These are phyloP conservation scores for Acanthiza pusilla DNA, from an alignment of 2,797 vertebrate species.

Conservation along the genomic window DNA sequence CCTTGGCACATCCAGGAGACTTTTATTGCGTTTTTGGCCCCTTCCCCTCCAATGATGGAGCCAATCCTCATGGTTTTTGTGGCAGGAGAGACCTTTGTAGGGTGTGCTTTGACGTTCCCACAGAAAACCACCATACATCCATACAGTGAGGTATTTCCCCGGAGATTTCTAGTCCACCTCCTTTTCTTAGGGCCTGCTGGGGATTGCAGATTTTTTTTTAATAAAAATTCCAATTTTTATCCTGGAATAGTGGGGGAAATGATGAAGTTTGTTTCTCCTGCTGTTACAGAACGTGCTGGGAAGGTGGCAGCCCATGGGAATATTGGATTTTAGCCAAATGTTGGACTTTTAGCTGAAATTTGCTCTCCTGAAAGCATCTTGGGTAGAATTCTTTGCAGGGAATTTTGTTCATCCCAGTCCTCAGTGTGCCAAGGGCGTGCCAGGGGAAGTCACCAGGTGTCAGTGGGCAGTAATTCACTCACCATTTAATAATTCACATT, in stretches of 20 bases:
- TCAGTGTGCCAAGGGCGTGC: rapidly evolving
- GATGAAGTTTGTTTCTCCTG: not conserved
- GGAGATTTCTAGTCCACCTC: not conserved
- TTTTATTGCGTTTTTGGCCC: not conserved
- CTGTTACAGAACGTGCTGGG: not conserved
- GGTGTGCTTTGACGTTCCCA: not conserved
- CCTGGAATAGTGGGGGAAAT: not conserved
- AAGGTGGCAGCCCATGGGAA: not conserved
- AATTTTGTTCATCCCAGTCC: not conserved
- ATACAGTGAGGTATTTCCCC: not conserved
- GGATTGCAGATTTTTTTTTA: not conserved
- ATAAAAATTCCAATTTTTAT: not conserved
- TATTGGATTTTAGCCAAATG: not conserved
- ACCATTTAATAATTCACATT: rapidly evolving
- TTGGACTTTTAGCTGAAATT: not conserved
- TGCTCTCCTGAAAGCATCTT: not conserved
- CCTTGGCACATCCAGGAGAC: too few species aligned
- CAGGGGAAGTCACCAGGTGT: not conserved
- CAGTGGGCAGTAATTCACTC: not conserved
- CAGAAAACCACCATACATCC: not conserved
- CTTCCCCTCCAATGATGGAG: not conserved
- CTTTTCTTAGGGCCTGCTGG: not conserved
- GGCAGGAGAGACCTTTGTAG: not conserved
- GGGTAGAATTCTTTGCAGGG: not conserved
- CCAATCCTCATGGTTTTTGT: not conserved